Percentiles rank a stretch among this genome's conserved stretches.
phyloP scores from a whole-genome alignment of 2,888 invertebrate species.

The Lepidochitona cinerea region DNA sequence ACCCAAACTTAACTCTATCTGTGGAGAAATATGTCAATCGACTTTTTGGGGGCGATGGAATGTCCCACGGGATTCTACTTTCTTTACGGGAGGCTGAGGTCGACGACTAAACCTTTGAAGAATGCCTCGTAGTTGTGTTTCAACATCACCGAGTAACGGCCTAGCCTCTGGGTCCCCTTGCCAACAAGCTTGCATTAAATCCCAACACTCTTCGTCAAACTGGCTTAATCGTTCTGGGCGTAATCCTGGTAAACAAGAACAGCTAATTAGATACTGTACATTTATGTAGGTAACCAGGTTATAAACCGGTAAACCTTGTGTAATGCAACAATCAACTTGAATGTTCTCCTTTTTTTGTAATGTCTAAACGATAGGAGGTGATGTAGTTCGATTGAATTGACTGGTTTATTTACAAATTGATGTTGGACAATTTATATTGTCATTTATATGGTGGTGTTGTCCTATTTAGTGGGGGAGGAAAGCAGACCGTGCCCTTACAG shows the following conservation, averaged over 20 bases:
- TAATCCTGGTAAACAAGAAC: conserved; percentile 75
- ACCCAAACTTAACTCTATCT: background rate
- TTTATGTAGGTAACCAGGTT: background rate
- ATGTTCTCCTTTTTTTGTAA: background rate
- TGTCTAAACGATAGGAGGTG: no score
- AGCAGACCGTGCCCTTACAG: no score
- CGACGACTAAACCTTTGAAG: conserved; percentile 35
- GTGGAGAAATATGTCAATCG: background rate
- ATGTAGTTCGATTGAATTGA: no score
- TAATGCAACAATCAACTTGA: background rate
- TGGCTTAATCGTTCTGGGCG: conserved; percentile 83
- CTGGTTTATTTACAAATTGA: no score
- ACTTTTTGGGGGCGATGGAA: background rate
- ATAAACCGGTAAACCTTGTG: no score
- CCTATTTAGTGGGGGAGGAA: no score
- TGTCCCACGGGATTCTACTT: background rate
- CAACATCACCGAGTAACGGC: conserved; percentile 85
- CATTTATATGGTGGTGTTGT: no score
- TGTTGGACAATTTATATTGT: no score
- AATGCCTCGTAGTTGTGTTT: conserved; percentile 77
- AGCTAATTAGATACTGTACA: background rate
- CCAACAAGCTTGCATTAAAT: conserved; percentile 89
- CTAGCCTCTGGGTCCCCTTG: conserved; percentile 80
- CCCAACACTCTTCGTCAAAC: conserved; percentile 87
- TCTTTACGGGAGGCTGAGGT: background rate